A percentile compares a stretch with the other conserved stretches of the same genome.
Conservation (phyloP, 2,888 invertebrate genomes). For the Tipula helvola region DNA sequence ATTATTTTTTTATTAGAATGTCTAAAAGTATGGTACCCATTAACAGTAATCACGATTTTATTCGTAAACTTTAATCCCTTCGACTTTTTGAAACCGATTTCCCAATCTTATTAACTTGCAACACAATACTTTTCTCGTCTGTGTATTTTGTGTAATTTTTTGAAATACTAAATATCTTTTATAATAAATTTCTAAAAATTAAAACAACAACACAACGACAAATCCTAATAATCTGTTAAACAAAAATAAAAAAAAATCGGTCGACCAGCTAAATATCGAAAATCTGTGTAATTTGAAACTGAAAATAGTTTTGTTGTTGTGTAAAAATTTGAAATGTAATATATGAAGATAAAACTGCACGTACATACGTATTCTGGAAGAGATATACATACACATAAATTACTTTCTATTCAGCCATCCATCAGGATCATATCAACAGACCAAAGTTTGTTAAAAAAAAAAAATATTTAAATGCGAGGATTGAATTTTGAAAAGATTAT, state of each 20-base stretch:
- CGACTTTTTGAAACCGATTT: not conserved
- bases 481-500: not conserved
- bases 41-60: not conserved
- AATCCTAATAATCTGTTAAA: not conserved
- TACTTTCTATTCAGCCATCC: not conserved
- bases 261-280: slow-evolving; percentile 4
- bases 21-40: not conserved
- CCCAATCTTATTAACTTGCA: not conserved
- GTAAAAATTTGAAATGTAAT: not conserved
- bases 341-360: not conserved
- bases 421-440: not conserved
- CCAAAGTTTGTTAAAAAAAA: not conserved
- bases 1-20: not conserved
- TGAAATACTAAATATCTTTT: not conserved
- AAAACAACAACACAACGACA: not conserved
- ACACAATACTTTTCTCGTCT: not conserved
- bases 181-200: not conserved
- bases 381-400: not conserved
- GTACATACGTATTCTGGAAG: not conserved
- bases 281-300: not conserved
- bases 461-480: not conserved
- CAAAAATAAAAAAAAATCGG: not conserved
- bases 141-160: not conserved
- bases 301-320: not conserved
- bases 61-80: not conserved